phyloP scores from a whole-genome alignment of 2,888 invertebrate genomes.

The Mesochorus sp. region DNA sequence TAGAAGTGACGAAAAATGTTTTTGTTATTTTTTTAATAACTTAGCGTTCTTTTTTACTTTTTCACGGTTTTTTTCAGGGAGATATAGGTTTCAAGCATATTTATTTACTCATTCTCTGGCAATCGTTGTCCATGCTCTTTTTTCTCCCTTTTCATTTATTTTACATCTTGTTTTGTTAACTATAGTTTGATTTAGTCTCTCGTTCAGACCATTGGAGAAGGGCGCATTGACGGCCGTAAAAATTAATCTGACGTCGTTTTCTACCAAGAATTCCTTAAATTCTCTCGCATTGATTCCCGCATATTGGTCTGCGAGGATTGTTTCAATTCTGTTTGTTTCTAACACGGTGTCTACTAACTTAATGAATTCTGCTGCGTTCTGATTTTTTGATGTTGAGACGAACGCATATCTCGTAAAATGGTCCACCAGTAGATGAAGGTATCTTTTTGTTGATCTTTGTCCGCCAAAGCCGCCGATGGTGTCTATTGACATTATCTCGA shows the following conservation, averaged over 20 bases:
- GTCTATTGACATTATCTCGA: conserved; percentile 44
- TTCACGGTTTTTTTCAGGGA: too few species aligned
- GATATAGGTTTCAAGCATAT: too few species aligned
- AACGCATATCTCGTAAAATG: conserved; percentile 41
- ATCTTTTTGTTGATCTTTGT: conserved; percentile 34
- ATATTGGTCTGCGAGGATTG: conserved; percentile 44
- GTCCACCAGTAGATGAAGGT: conserved; percentile 24
- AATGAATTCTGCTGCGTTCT: conserved; percentile 41
- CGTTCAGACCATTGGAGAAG: background rate
- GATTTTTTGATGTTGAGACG: conserved; percentile 35
- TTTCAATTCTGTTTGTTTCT: conserved; percentile 31
- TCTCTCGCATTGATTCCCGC: conserved; percentile 20
- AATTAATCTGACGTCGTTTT: conserved; percentile 8
- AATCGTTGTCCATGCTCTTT: background rate
- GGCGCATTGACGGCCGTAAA: conserved; percentile 12
- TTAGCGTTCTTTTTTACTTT: too few species aligned
- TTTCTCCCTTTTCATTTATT: background rate
- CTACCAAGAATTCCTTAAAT: conserved; percentile 7
- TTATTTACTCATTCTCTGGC: background rate
- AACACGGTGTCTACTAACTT: conserved; percentile 28
- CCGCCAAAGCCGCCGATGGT: conserved; percentile 43
- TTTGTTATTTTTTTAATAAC: too few species aligned
- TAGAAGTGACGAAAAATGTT: too few species aligned
- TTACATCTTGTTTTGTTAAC: background rate
- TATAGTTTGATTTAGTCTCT: too few species aligned